Evolutionary conservation across 2,113 vertebrate species (phyloP).

Genomic region (Ginglymostoma cirratum): DNA sequence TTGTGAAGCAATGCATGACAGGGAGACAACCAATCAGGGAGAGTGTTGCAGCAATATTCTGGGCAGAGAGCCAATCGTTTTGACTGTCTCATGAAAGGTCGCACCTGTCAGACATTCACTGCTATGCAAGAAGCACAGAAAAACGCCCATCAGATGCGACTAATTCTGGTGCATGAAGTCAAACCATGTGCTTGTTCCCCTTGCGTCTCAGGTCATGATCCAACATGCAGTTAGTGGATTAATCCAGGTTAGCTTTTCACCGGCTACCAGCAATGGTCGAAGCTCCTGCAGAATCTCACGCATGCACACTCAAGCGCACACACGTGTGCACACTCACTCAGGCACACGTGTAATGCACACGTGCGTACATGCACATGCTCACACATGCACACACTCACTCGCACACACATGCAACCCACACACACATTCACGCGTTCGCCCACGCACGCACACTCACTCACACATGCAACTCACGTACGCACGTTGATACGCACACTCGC

Average conservation of each 20-base stretch:
- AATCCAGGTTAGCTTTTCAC: slow-evolving; percentile 55
- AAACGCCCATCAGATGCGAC: slow-evolving; percentile 59
- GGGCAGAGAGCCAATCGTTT: slow-evolving; percentile 65
- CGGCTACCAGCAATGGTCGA: slow-evolving; percentile 45
- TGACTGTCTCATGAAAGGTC: slow-evolving; percentile 68
- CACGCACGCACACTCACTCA: not conserved
- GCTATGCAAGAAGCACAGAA: slow-evolving; percentile 57
- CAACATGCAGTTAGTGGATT: slow-evolving; percentile 63
- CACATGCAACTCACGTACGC: not conserved
- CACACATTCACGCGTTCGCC: not conserved
- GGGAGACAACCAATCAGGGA: slow-evolving; percentile 61
- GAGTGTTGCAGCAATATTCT: slow-evolving; percentile 59
- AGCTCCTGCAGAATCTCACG: slow-evolving; percentile 44
- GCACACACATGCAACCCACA: not conserved
- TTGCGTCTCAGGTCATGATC: slow-evolving; percentile 54
- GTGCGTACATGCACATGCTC: not conserved
- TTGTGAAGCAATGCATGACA: slow-evolving; percentile 54
- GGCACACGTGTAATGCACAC: not conserved
- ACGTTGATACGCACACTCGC: not conserved
- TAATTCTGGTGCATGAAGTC: slow-evolving; percentile 55
- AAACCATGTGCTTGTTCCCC: slow-evolving; percentile 42
- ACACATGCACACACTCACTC: not conserved
- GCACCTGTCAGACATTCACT: slow-evolving; percentile 57
- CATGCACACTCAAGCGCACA: not conserved
- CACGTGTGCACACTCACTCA: not conserved